Conservation (phyloP, 2,113 vertebrate genomes). For the Dipodomys spectabilis region DNA sequence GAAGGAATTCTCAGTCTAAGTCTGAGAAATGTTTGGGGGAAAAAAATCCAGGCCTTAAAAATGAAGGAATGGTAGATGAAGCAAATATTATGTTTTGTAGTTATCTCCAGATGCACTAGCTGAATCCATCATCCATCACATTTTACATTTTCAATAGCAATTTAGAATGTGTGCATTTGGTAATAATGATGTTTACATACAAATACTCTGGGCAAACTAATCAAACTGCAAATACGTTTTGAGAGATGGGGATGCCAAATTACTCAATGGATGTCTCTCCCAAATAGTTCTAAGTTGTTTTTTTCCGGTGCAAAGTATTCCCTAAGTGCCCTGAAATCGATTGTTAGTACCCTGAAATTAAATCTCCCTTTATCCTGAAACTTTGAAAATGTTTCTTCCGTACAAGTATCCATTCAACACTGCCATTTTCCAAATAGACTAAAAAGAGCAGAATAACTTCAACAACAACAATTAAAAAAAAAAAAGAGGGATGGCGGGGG, state of each 20-base stretch:
- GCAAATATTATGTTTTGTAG: not conserved
- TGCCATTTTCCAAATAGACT: conserved; percentile 2
- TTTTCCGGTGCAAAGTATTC: not conserved
- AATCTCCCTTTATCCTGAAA: not conserved
- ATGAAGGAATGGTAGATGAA: conserved; percentile 7
- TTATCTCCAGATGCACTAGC: not conserved
- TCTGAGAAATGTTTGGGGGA: conserved; percentile 16
- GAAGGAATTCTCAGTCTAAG: not conserved
- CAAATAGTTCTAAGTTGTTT: not conserved
- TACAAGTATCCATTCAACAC: not conserved
- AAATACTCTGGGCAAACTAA: not conserved
- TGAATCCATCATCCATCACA: not conserved
- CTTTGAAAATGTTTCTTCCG: not conserved
- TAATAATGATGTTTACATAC: not conserved
- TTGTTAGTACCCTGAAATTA: not conserved
- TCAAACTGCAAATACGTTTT: not conserved
- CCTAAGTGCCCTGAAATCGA: too few relatives aligned
- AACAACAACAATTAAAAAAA: not conserved
- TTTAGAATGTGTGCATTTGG: not conserved
- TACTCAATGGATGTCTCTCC: not conserved
- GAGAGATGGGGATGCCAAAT: not conserved
- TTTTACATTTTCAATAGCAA: conserved; percentile 5
- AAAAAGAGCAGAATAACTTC: not conserved
- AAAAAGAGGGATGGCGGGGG: too few relatives aligned
- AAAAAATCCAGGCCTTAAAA: conserved; percentile 24